A percentile compares a stretch with the other conserved stretches of the same genome.
phyloP scores from a whole-genome alignment of 1,140 invertebrate genomes.

The Nasonia longicornis region DNA sequence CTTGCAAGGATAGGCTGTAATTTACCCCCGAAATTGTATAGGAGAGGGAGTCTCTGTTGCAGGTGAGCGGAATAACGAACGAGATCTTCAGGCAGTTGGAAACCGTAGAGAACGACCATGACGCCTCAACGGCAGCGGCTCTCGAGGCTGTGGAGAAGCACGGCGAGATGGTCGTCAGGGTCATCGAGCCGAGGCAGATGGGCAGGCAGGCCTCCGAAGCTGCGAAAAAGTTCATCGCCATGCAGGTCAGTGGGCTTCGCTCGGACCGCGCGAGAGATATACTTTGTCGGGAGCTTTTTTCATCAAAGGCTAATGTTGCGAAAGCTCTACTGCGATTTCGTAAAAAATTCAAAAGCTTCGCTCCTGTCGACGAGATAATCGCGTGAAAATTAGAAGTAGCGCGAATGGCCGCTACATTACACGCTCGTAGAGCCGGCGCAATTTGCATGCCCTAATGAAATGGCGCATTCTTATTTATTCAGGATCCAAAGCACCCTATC shows the following conservation, averaged over 20 bases:
- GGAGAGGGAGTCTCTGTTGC: slow-evolving; percentile 60
- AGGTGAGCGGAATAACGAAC: slow-evolving; percentile 93
- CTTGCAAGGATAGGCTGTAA: not conserved
- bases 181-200: slow-evolving; percentile 87
- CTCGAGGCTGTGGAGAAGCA: slow-evolving; percentile 90
- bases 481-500: slow-evolving; percentile 85
- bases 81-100: slow-evolving; percentile 97
- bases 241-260: slow-evolving; percentile 71
- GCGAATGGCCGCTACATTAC: too few relatives aligned
- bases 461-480: slow-evolving; percentile 52
- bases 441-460: slow-evolving; percentile 14
- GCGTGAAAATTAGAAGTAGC: too few relatives aligned
- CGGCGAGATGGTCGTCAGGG: slow-evolving; percentile 94
- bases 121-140: slow-evolving; percentile 89
- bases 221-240: slow-evolving; percentile 83
- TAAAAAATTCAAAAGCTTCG: too few relatives aligned
- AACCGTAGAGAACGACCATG: slow-evolving; percentile 94
- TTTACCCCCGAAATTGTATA: slow-evolving; percentile 15
- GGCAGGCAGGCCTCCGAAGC: slow-evolving; percentile 85
- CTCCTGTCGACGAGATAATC: too few relatives aligned
- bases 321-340: too few relatives aligned
- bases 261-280: not conserved
- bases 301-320: too few relatives aligned
- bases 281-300: too few relatives aligned
- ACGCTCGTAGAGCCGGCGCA: too few relatives aligned